These are phyloP conservation scores for Pogonomyrmex barbatus DNA, from an alignment of 1,140 invertebrate species.

Conservation along the genomic window DNA sequence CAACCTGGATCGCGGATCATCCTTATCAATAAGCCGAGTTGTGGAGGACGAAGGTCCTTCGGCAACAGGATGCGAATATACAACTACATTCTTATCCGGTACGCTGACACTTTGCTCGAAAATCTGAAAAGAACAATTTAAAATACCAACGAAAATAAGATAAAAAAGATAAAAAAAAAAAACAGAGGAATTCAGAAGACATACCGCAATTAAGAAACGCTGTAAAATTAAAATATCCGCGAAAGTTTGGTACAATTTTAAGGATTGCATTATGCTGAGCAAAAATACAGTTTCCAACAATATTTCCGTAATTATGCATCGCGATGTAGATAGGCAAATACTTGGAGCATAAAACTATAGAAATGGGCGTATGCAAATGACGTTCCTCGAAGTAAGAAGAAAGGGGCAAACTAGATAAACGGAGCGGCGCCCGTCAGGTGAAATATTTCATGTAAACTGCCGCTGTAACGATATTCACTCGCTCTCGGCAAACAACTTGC, in stretches of 20 bases:
- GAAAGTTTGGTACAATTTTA: constrained; percentile 7
- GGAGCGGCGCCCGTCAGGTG: constrained; percentile 11
- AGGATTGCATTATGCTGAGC: constrained; percentile 11
- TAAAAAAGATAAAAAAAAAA: not conserved
- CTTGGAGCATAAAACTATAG: constrained; percentile 45
- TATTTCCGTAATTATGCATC: constrained; percentile 34
- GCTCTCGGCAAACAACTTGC: constrained; percentile 61
- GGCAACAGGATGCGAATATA: constrained; percentile 74
- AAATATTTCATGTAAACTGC: constrained; percentile 58
- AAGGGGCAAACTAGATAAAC: constrained; percentile 39
- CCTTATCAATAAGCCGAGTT: constrained; percentile 83
- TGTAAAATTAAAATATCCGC: not conserved
- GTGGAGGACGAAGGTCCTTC: constrained; percentile 66
- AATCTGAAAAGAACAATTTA: constrained; percentile 60
- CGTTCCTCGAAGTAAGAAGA: constrained; percentile 51
- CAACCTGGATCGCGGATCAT: constrained; percentile 85
- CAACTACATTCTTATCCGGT: constrained; percentile 74
- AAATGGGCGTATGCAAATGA: constrained; percentile 51
- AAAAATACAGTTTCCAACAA: constrained; percentile 40
- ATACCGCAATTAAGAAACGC: not conserved
- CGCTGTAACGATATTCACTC: constrained; percentile 48
- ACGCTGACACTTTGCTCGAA: constrained; percentile 67
- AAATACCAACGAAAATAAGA: not conserved
- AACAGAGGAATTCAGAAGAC: too few relatives aligned
- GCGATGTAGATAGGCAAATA: constrained; percentile 54